Percentiles rank a stretch among this genome's conserved stretches.
These are phyloP conservation scores for Rhincodon typus DNA, from an alignment of 2,797 vertebrate species.

Conservation along the genomic window DNA sequence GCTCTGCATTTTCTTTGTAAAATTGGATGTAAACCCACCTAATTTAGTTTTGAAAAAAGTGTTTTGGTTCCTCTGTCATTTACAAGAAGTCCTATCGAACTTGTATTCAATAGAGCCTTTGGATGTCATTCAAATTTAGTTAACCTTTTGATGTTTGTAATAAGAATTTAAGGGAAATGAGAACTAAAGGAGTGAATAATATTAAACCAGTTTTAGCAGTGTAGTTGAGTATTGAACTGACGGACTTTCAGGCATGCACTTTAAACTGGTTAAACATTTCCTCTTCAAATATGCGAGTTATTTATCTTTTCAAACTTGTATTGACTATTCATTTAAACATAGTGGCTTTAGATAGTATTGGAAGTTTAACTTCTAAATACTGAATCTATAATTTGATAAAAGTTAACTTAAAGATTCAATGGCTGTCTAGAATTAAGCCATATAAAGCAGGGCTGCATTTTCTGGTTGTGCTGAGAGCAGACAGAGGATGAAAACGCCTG, in stretches of 20 bases:
- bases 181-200: neutral
- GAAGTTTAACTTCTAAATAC: neutral
- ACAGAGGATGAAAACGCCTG: neutral
- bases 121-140: neutral
- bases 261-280: neutral
- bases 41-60: neutral
- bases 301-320: neutral
- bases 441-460: neutral
- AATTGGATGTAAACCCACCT: constrained; percentile 3
- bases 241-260: neutral
- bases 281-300: neutral
- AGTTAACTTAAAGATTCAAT: neutral
- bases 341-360: neutral
- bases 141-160: neutral
- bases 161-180: neutral
- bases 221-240: neutral
- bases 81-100: neutral
- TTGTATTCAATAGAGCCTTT: neutral
- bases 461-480: neutral
- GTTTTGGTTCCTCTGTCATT: neutral
- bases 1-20: neutral
- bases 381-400: neutral
- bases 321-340: neutral
- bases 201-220: neutral
- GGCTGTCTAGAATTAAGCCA: neutral